A percentile compares a stretch with the other conserved stretches of the same genome.
phyloP scores from a whole-genome alignment of 2,797 vertebrate species.

The Tamandua tetradactyla region DNA sequence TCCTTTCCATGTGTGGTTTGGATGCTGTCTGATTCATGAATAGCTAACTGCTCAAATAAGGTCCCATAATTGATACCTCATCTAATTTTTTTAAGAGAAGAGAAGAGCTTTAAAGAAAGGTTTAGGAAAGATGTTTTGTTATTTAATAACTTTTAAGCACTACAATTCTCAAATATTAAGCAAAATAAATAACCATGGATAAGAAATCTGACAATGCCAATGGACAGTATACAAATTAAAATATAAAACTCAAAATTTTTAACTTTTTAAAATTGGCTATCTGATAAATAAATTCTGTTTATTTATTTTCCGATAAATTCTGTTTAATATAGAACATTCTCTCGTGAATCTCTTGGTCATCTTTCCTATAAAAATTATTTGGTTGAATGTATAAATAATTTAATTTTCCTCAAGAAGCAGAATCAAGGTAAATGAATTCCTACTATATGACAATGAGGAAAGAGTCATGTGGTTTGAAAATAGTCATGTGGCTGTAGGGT shows the following conservation, averaged over 20 bases:
- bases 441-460: background rate
- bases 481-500: background rate
- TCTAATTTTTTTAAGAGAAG: background rate
- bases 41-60: too few relatives aligned
- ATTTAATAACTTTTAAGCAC: background rate
- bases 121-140: background rate
- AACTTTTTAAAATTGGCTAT: background rate
- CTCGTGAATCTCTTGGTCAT: background rate
- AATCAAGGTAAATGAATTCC: background rate
- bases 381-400: background rate
- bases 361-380: background rate
- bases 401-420: background rate
- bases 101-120: background rate
- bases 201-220: background rate
- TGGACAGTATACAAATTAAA: background rate
- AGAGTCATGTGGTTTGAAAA: background rate
- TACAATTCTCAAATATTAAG: background rate
- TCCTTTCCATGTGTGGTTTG: too few relatives aligned
- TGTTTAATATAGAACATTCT: background rate
- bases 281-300: too few relatives aligned
- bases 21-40: too few relatives aligned
- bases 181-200: background rate
- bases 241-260: background rate
- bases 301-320: background rate
- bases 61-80: too few relatives aligned